These are phyloP conservation scores for Drosophila rufa DNA, from an alignment of 1,140 invertebrate species.

Conservation along the genomic window DNA sequence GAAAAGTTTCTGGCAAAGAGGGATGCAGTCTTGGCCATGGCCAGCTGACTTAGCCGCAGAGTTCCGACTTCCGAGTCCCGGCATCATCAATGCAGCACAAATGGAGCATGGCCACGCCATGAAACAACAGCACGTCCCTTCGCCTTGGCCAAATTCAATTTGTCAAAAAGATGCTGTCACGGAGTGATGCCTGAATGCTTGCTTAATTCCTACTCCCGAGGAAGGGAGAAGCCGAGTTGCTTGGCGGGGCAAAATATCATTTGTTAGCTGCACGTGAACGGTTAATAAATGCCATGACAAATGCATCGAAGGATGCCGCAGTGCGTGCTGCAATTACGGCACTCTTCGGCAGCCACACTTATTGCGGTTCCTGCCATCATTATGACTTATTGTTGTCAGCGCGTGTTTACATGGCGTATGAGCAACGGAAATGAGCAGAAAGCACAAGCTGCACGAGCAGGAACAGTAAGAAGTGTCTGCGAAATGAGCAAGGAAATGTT, in stretches of 20 bases:
- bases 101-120: constrained; percentile 68
- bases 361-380: constrained; percentile 47
- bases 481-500: neutral
- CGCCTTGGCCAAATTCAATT: constrained; percentile 73
- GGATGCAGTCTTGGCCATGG: constrained; percentile 12
- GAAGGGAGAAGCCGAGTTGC: neutral
- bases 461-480: neutral
- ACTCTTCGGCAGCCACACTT: constrained; percentile 10
- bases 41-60: constrained; percentile 44
- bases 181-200: constrained; percentile 77
- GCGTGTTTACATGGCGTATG: constrained; percentile 71
- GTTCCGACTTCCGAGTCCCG: neutral
- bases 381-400: constrained; percentile 72
- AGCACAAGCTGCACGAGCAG: constrained; percentile 2
- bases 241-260: constrained; percentile 41
- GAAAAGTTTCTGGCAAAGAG: constrained; percentile 63
- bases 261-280: constrained; percentile 75
- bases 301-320: constrained; percentile 63
- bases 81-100: constrained; percentile 71
- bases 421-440: constrained; percentile 60
- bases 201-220: constrained; percentile 65
- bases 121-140: constrained; percentile 77
- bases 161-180: constrained; percentile 82
- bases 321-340: constrained; percentile 74
- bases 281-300: constrained; percentile 78